Evolutionary conservation across 2,888 invertebrate genomes (phyloP).

Genomic region (Eurytoma adleriae): DNA sequence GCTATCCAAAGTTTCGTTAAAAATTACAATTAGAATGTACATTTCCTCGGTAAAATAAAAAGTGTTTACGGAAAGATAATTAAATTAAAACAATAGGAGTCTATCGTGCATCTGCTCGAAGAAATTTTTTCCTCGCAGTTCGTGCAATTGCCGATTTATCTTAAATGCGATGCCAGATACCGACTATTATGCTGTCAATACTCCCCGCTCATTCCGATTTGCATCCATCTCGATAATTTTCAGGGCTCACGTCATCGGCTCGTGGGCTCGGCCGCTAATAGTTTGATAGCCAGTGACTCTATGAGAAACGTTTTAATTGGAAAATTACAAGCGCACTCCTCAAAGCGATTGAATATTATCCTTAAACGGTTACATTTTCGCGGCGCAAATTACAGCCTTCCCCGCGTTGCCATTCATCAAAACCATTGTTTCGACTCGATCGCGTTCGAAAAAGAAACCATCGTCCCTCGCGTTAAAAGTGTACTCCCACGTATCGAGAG

Average conservation of each 20-base stretch:
- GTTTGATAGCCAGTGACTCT: slow-evolving; percentile 18
- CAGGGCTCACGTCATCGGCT: background rate
- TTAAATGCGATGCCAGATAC: slow-evolving; percentile 14
- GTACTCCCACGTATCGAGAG: too few relatives aligned
- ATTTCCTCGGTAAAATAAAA: too few relatives aligned
- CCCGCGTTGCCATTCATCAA: too few relatives aligned
- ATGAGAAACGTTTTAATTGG: background rate
- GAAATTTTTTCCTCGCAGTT: background rate
- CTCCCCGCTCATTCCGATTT: slow-evolving; percentile 29
- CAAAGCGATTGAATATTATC: too few relatives aligned
- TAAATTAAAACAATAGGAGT: background rate
- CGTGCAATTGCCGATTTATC: slow-evolving; percentile 14
- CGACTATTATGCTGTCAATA: slow-evolving; percentile 48
- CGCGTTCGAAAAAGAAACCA: too few relatives aligned
- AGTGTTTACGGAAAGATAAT: background rate
- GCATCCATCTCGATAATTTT: slow-evolving; percentile 32
- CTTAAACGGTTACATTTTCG: too few relatives aligned
- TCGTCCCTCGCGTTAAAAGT: too few relatives aligned
- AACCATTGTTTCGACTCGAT: too few relatives aligned
- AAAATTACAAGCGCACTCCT: too few relatives aligned
- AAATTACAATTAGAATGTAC: too few relatives aligned
- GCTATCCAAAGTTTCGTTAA: too few relatives aligned
- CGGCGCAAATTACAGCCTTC: too few relatives aligned
- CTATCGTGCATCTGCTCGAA: background rate
- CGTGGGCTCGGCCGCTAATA: slow-evolving; percentile 10